Evolutionary conservation across 1,140 invertebrate genomes (phyloP).

Genomic region (Zelostemma sp.): DNA sequence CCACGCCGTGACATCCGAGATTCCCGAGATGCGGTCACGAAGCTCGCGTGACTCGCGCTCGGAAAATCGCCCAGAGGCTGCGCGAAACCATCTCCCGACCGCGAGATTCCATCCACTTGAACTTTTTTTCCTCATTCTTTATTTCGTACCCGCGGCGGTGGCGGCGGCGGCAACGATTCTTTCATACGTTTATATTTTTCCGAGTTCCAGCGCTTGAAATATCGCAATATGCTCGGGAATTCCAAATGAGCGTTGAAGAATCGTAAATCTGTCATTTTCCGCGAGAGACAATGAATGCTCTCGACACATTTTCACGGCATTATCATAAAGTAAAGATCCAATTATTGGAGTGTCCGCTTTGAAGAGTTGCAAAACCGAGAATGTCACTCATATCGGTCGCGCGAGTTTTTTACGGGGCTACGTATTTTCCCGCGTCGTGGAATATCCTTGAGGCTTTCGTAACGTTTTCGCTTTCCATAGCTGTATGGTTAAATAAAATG

Average conservation of each 20-base stretch:
- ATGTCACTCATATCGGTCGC: slow-evolving; percentile 3
- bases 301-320: slow-evolving; percentile 1
- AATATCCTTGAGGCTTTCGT: background rate
- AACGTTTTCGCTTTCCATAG: no score
- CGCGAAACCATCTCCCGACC: background rate
- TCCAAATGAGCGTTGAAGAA: background rate
- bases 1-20: slow-evolving; percentile 25
- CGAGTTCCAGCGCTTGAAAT: no score
- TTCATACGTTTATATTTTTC: background rate
- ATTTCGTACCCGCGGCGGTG: no score
- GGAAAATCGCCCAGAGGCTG: slow-evolving; percentile 18
- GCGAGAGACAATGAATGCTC: background rate
- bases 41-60: slow-evolving; percentile 22
- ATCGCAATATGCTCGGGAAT: background rate
- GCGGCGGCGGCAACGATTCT: no score
- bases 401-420: background rate
- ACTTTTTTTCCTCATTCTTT: no score
- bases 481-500: no score
- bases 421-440: background rate
- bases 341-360: slow-evolving; percentile 1
- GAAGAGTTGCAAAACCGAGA: background rate
- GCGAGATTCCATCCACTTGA: background rate
- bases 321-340: slow-evolving; percentile 4
- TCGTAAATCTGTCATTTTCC: no score
- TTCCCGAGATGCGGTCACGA: slow-evolving; percentile 28